These are phyloP conservation scores for Elephantulus edwardii DNA, from an alignment of 2,113 vertebrate genomes.

Conservation along the genomic window DNA sequence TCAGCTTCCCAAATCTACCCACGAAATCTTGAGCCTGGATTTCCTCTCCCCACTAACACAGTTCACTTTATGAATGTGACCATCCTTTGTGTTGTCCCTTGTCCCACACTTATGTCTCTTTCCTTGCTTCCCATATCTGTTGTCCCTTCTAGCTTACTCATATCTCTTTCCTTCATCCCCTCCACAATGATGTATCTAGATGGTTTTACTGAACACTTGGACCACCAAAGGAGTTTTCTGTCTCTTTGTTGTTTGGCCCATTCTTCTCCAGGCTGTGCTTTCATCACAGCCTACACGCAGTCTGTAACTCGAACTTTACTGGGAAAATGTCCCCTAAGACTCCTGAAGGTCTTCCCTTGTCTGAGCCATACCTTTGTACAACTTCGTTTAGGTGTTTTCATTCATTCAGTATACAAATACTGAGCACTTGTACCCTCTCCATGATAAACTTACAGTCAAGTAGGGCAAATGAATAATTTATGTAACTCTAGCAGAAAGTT, in stretches of 20 bases:
- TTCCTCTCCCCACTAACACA: not conserved
- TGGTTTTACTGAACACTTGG: not conserved
- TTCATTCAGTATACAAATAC: not conserved
- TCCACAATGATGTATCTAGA: not conserved
- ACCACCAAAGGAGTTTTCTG: not conserved
- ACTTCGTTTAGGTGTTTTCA: not conserved
- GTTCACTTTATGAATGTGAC: not conserved
- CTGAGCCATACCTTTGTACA: not conserved
- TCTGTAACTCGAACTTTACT: not conserved
- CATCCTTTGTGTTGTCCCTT: not conserved
- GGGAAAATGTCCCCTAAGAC: not conserved
- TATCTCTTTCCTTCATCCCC: not conserved
- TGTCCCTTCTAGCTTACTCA: not conserved
- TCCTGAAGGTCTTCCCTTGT: not conserved
- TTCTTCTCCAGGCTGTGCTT: not conserved
- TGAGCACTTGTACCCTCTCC: not conserved
- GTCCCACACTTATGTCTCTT: not conserved
- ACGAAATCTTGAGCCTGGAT: not conserved
- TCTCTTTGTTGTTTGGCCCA: not conserved
- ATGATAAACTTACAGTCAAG: not conserved
- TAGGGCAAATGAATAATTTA: not conserved
- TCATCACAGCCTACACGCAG: not conserved
- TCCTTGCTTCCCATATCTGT: not conserved
- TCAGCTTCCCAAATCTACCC: not conserved
- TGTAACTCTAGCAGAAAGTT: not conserved